phyloP scores from a whole-genome alignment of 2,113 vertebrate species.

The Origma solitaria region DNA sequence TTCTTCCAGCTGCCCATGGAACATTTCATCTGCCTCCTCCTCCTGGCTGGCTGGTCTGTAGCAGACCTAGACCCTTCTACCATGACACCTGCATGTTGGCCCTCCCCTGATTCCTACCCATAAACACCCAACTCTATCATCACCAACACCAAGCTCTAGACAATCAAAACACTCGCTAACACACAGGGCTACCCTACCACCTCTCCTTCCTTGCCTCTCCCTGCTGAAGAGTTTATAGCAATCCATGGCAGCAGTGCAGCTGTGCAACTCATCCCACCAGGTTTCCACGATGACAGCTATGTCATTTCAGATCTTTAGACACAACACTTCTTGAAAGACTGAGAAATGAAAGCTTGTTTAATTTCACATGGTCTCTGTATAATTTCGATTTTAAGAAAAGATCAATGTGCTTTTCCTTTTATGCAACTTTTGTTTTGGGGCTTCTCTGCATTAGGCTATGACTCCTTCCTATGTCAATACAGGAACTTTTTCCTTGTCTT shows the following conservation, averaged over 20 bases:
- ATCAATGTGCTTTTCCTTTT: background rate
- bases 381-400: background rate
- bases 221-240: background rate
- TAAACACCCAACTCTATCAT: background rate
- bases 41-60: background rate
- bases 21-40: background rate
- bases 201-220: background rate
- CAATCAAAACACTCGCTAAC: background rate
- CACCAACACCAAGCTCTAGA: background rate
- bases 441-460: background rate
- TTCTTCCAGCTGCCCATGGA: background rate
- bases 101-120: background rate
- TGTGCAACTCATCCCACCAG: background rate
- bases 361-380: background rate
- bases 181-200: background rate
- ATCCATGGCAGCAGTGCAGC: background rate
- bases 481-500: background rate
- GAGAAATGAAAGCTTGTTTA: background rate
- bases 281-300: background rate
- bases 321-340: background rate
- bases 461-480: background rate
- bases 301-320: background rate
- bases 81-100: accelerated
- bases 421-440: background rate
- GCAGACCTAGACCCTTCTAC: background rate